Conservation (phyloP, 2,888 invertebrate genomes). For the Machimus atricapillus region DNA sequence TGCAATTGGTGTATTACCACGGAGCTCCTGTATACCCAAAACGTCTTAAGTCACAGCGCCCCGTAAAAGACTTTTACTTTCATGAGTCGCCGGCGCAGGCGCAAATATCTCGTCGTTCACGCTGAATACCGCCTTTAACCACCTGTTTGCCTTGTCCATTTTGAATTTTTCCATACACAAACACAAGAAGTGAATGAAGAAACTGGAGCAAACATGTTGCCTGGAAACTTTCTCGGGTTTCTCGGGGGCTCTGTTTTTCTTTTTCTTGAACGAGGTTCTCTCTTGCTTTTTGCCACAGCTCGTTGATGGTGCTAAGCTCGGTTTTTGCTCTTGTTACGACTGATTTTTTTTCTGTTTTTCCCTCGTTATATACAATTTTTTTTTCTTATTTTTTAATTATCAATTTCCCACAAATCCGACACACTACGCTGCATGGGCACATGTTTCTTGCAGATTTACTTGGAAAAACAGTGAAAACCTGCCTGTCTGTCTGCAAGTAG, state of each 20-base stretch:
- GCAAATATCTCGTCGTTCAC: slow-evolving; percentile 13
- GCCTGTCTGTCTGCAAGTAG: neutral
- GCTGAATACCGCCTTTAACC: slow-evolving; percentile 21
- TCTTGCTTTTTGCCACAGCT: neutral
- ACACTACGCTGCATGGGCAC: neutral
- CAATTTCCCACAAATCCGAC: slow-evolving; percentile 19
- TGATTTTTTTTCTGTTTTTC: neutral
- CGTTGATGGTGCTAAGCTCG: neutral
- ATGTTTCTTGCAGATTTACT: neutral
- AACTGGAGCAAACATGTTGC: slow-evolving; percentile 35
- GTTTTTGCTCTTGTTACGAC: neutral
- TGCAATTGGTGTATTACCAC: neutral
- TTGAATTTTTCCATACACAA: slow-evolving; percentile 19
- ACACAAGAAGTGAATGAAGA: neutral
- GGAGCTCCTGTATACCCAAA: neutral
- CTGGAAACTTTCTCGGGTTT: slow-evolving; percentile 38
- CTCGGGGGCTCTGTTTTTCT: slow-evolving; percentile 19
- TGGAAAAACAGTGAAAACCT: slow-evolving; percentile 25
- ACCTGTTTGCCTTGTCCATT: slow-evolving; percentile 35
- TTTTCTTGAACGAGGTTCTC: neutral
- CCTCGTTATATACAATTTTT: neutral
- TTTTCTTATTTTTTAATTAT: neutral
- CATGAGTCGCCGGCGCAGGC: neutral
- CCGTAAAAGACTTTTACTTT: slow-evolving; percentile 36
- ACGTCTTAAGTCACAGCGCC: neutral